Conservation (phyloP, 2,113 vertebrate species). For the Mormoops blainvillei region DNA sequence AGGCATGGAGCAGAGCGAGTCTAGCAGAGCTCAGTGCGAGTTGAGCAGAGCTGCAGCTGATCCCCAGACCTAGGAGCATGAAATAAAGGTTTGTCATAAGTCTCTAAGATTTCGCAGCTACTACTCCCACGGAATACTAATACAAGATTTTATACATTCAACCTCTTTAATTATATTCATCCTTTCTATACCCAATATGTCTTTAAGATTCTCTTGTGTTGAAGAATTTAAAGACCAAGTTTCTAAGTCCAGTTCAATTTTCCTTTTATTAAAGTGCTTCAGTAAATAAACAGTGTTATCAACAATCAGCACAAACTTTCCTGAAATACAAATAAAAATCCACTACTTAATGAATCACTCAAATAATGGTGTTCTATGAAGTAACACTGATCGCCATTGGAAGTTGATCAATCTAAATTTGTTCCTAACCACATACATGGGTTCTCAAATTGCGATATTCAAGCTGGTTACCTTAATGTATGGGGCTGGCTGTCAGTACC, state of each 20-base stretch:
- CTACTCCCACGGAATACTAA: neutral
- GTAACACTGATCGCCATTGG: neutral
- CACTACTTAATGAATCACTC: neutral
- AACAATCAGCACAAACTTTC: conserved; percentile 28
- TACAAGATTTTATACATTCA: neutral
- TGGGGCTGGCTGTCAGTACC: neutral
- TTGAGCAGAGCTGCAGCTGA: neutral
- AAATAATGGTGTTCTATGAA: neutral
- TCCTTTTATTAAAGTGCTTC: conserved; percentile 65
- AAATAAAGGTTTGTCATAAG: neutral
- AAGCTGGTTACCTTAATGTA: neutral
- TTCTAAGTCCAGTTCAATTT: conserved; percentile 41
- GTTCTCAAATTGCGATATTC: neutral
- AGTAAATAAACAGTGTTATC: conserved; percentile 38
- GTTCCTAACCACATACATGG: neutral
- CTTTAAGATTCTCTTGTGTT: neutral
- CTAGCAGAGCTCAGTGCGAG: neutral
- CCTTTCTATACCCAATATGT: neutral
- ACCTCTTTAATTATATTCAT: neutral
- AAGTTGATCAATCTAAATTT: neutral
- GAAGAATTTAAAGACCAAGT: conserved; percentile 35
- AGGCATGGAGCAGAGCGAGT: neutral
- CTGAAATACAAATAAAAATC: conserved; percentile 49
- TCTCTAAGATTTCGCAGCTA: neutral
- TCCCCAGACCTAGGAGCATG: neutral